Evolutionary conservation across 2,113 vertebrate genomes (phyloP).

Genomic region (Asarcornis scutulata): DNA sequence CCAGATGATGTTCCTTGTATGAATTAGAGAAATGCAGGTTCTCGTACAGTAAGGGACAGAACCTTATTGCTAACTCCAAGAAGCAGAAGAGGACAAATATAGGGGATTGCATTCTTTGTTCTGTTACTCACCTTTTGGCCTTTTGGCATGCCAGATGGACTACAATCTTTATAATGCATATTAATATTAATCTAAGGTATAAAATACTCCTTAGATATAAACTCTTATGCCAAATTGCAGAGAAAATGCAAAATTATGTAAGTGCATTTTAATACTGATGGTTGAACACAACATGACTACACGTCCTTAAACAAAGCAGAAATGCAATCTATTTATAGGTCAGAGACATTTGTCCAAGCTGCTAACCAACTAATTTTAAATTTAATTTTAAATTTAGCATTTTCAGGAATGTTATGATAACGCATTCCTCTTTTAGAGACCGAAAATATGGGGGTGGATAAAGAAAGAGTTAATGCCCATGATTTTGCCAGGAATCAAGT

Average conservation of each 20-base stretch:
- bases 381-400: not conserved
- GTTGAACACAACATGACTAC: not conserved
- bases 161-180: not conserved
- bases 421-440: not conserved
- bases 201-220: rapidly evolving
- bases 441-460: not conserved
- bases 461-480: constrained; percentile 26
- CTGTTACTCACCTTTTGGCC: not conserved
- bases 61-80: not conserved
- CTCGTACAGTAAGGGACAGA: not conserved
- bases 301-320: not conserved
- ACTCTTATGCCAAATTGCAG: not conserved
- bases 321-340: not conserved
- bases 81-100: not conserved
- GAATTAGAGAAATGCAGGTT: not conserved
- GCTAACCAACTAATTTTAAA: not conserved
- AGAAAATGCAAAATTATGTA: not conserved
- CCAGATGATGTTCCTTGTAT: not conserved
- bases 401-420: not conserved
- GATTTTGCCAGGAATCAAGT: not conserved
- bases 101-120: not conserved
- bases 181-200: not conserved
- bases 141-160: not conserved
- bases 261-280: not conserved
- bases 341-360: not conserved